Conservation (phyloP, 2,888 invertebrate species). For the Drosophila neonasuta region DNA sequence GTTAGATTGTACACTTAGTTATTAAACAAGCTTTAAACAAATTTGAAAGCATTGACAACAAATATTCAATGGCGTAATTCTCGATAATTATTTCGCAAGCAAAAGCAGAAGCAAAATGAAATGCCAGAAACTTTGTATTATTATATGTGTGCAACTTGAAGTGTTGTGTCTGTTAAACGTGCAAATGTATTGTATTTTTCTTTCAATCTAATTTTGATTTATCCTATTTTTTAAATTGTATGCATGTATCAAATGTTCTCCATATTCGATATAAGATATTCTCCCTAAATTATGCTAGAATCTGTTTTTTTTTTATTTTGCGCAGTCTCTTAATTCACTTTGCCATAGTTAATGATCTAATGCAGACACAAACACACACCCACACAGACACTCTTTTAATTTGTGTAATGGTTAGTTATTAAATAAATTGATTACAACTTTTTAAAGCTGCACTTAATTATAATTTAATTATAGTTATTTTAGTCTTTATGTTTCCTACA, state of each 20-base stretch:
- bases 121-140: constrained; percentile 52
- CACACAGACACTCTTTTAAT: constrained; percentile 34
- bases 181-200: not conserved
- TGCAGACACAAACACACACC: constrained; percentile 4
- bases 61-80: constrained; percentile 17
- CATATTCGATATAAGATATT: constrained; percentile 7
- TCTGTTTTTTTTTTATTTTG: not conserved
- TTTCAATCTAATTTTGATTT: constrained; percentile 6
- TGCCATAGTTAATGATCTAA: constrained; percentile 28
- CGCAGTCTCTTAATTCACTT: constrained; percentile 28
- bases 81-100: constrained; percentile 6
- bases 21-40: constrained; percentile 63
- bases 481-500: constrained; percentile 53
- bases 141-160: constrained; percentile 35
- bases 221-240: constrained; percentile 3
- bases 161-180: constrained; percentile 35
- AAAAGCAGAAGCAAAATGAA: constrained; percentile 1
- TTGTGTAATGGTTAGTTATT: constrained; percentile 55
- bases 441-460: constrained; percentile 59
- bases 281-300: not conserved
- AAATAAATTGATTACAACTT: constrained; percentile 40
- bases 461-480: constrained; percentile 51
- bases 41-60: constrained; percentile 40
- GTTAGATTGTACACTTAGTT: constrained; percentile 43
- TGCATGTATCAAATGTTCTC: not conserved